phyloP scores from a whole-genome alignment of 2,888 invertebrate genomes.

The Rutpela maculata region DNA sequence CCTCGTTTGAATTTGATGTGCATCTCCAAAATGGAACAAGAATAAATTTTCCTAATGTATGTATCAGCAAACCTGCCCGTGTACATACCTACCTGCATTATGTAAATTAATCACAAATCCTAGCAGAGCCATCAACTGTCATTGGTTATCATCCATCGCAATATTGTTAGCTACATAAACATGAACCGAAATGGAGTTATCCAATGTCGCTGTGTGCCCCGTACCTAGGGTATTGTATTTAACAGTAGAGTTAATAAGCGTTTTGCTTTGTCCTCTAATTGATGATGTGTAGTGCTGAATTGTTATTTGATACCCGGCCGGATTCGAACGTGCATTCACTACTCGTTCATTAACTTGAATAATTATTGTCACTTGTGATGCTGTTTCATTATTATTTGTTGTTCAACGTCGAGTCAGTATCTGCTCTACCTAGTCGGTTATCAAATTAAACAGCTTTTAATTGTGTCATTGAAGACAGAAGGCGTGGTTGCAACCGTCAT shows the following conservation, averaged over 20 bases:
- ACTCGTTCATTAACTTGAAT: constrained; percentile 55
- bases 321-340: constrained; percentile 53
- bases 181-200: constrained; percentile 46
- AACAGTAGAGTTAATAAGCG: constrained; percentile 51
- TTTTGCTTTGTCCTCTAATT: constrained; percentile 59
- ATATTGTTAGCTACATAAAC: constrained; percentile 29
- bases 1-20: no score
- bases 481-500: no score
- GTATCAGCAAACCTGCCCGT: no score
- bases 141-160: constrained; percentile 19
- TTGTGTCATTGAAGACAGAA: neutral
- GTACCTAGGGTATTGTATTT: constrained; percentile 43
- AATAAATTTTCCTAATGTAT: no score
- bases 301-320: constrained; percentile 53
- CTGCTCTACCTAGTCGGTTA: constrained; percentile 7
- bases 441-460: constrained; percentile 9
- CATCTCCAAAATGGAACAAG: no score
- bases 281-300: constrained; percentile 58
- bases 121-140: constrained; percentile 12
- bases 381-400: constrained; percentile 40
- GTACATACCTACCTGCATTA: neutral
- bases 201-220: constrained; percentile 35
- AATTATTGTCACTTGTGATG: constrained; percentile 49
- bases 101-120: constrained; percentile 23
- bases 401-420: constrained; percentile 16